Percentiles rank a stretch among this genome's conserved stretches.
These are phyloP conservation scores for Tetrax tetrax DNA, from an alignment of 2,113 vertebrate genomes.

Conservation along the genomic window DNA sequence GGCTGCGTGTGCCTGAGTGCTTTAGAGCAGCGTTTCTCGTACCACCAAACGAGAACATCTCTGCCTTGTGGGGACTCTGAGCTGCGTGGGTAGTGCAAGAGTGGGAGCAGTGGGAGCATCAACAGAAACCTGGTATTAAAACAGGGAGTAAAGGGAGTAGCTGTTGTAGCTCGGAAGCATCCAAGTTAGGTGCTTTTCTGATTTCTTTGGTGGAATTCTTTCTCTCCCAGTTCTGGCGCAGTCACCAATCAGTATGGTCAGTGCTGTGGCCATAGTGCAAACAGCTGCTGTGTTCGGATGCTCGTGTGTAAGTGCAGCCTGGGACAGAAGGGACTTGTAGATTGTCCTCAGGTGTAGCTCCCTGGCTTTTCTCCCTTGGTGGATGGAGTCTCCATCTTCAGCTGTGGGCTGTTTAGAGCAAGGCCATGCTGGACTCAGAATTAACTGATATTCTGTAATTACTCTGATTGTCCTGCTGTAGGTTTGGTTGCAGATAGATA, in stretches of 20 bases:
- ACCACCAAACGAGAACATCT: too few species aligned
- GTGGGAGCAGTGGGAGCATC: not conserved
- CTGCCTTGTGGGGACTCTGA: too few species aligned
- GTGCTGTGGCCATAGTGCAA: not conserved
- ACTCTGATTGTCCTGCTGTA: not conserved
- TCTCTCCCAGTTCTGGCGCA: not conserved
- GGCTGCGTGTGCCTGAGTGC: too few species aligned
- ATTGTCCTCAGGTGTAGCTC: not conserved
- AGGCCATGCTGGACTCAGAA: not conserved
- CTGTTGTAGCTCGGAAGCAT: not conserved
- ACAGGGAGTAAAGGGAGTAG: not conserved
- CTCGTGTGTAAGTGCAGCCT: accelerated
- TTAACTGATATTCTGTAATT: not conserved
- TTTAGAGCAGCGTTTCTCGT: too few species aligned
- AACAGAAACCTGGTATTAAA: not conserved
- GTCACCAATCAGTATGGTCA: not conserved
- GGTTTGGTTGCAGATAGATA: not conserved
- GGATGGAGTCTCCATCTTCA: not conserved
- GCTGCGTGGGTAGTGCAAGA: too few species aligned
- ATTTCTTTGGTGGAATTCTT: not conserved
- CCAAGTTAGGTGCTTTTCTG: not conserved
- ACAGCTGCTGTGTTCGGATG: not conserved
- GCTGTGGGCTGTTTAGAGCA: not conserved
- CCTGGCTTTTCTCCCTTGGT: not conserved
- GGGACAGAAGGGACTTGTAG: not conserved